Conservation (phyloP, 1,140 invertebrate species). For the Pygmarrhopalites habei region DNA sequence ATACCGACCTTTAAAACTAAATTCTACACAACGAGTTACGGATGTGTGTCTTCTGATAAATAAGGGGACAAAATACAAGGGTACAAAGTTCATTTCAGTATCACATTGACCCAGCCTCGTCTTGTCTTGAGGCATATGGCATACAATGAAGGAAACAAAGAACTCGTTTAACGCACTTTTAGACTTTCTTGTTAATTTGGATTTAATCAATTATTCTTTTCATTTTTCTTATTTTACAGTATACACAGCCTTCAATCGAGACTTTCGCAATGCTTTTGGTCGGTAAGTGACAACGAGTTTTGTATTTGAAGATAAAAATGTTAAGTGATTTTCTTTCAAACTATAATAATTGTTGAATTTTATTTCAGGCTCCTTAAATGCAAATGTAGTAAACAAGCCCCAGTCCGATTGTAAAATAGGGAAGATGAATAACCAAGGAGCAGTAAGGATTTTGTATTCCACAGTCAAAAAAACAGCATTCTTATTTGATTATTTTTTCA, state of each 20-base stretch:
- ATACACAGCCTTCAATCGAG: conserved; percentile 91
- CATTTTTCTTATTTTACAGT: conserved; percentile 42
- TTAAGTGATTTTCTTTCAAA: too few species aligned
- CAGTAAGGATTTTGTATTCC: too few species aligned
- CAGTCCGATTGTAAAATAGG: conserved; percentile 4
- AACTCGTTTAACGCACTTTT: background rate
- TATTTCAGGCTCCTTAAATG: conserved; percentile 80
- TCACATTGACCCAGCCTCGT: background rate
- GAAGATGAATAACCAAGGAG: too few species aligned
- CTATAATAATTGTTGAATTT: too few species aligned
- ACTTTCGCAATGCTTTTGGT: conserved; percentile 83
- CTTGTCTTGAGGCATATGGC: background rate
- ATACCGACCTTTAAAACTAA: too few species aligned
- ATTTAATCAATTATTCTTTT: background rate
- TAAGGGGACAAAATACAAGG: background rate
- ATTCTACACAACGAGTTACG: too few species aligned
- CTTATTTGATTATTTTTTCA: too few species aligned
- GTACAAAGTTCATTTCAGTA: background rate
- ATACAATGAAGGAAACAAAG: background rate
- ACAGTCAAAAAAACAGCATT: too few species aligned
- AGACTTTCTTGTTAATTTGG: background rate
- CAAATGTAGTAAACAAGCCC: conserved; percentile 50
- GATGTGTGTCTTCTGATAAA: too few species aligned
- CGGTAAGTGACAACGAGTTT: too few species aligned
- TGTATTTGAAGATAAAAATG: too few species aligned